Percentiles rank a stretch among this genome's conserved stretches.
Conservation (phyloP, 1,140 invertebrate species). For the Pseudomyrmex flavicornis region DNA sequence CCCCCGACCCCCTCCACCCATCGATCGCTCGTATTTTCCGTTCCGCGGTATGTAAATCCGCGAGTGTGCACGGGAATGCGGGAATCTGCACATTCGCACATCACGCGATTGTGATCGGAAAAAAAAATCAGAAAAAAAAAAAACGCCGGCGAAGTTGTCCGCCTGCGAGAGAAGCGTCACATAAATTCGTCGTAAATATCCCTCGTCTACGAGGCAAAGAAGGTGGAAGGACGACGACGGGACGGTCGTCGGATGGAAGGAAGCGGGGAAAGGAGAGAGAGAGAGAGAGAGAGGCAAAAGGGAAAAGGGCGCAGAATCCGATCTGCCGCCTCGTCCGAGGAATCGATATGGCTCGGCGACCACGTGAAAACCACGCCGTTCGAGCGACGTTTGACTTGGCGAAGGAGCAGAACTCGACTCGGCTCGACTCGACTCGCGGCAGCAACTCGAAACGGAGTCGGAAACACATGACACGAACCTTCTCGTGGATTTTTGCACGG, state of each 20-base stretch:
- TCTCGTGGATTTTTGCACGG: neutral
- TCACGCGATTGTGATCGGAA: too few species aligned
- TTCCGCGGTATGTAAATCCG: conserved; percentile 20
- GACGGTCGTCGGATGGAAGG: neutral
- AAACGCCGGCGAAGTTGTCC: conserved; percentile 11
- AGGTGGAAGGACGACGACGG: conserved; percentile 3
- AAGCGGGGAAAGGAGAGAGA: neutral
- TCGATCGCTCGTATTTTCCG: conserved; percentile 31
- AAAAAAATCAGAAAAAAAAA: neutral
- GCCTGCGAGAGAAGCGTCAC: neutral
- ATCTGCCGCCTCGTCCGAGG: conserved; percentile 71
- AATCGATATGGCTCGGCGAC: conserved; percentile 79
- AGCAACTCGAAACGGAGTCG: neutral
- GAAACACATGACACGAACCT: neutral
- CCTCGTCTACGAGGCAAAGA: conserved; percentile 26
- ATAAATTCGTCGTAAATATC: conserved; percentile 58
- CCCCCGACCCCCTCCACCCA: neutral
- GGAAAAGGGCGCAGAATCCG: conserved; percentile 79
- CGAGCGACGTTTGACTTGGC: neutral
- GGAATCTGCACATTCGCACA: too few species aligned
- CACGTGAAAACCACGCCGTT: conserved; percentile 82
- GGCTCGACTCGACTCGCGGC: neutral
- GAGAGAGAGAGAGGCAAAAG: conserved; percentile 37
- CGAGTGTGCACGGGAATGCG: neutral
- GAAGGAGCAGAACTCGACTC: neutral